A percentile compares a stretch with the other conserved stretches of the same genome.
Evolutionary conservation across 2,888 invertebrate species (phyloP).

Genomic region (Tortricodes alternella): DNA sequence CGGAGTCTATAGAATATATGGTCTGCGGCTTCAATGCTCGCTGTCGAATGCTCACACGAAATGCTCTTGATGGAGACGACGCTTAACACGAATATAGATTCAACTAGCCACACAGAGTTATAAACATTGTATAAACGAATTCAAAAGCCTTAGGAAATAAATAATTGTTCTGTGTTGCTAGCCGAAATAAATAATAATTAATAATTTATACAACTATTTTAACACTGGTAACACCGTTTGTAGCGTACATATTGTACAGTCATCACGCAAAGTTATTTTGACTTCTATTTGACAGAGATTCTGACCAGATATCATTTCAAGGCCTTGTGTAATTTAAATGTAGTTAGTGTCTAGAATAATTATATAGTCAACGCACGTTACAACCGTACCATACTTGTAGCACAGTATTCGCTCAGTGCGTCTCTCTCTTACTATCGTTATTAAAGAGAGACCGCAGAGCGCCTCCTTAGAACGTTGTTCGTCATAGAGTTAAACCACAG

Average conservation of each 20-base stretch:
- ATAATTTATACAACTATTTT: slow-evolving; percentile 36
- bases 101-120: slow-evolving; percentile 19
- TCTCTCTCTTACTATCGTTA: too few relatives aligned
- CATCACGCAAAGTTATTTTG: slow-evolving; percentile 31
- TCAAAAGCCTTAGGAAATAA: neutral
- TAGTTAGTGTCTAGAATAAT: slow-evolving; percentile 12
- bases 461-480: too few relatives aligned
- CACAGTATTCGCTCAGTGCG: too few relatives aligned
- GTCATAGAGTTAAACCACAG: too few relatives aligned
- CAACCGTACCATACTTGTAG: too few relatives aligned
- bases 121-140: neutral
- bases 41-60: too few relatives aligned
- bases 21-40: too few relatives aligned
- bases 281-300: slow-evolving; percentile 19
- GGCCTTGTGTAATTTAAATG: slow-evolving; percentile 14
- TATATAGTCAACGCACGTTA: neutral
- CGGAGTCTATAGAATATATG: too few relatives aligned
- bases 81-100: slow-evolving; percentile 11
- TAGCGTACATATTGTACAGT: slow-evolving; percentile 45
- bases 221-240: slow-evolving; percentile 52
- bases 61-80: too few relatives aligned
- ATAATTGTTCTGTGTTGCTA: slow-evolving; percentile 22
- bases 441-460: too few relatives aligned
- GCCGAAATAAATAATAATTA: slow-evolving; percentile 6
- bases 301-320: slow-evolving; percentile 12